Evolutionary conservation across 2,797 vertebrate species (phyloP), one percentile per base, ranked within the genome.

Genomic region (Capromys pilorides): DNA sequence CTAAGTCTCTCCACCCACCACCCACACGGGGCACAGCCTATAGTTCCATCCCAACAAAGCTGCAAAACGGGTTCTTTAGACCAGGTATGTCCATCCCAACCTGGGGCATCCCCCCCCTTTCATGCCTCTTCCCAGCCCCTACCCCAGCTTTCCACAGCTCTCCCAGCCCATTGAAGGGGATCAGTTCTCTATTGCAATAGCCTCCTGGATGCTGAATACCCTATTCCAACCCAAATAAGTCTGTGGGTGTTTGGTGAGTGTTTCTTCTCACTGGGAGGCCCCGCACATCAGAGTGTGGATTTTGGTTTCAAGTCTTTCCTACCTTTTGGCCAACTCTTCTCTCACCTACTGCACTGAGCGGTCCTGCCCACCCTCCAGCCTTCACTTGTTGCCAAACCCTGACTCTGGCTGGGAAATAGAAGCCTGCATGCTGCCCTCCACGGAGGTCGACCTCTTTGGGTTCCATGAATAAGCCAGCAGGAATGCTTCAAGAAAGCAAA

Each of bases 281-380:
- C 94, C 45, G 84, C 95, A 97, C 95, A 97, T 97, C 96, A 97
- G 95, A 96, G 96, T 97, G 97, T 95, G 97, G 95, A 95, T 96
- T 97, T 96, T 97, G 96, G 97, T 97, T 97, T 97, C 97, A 97
- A 96, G 95, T 97, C 97, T 97, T 97, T 97, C 97, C 97, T 97
- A 97, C 97, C 97, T 97, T 97, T 97, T 97, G 97, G 97, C 97
- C 97, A 97, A 97, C 86, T 95, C 94, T 97, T 97, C 95, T 95
- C 96, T 97, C 96, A 97, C 96, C 97, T 97, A 97, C 97, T 97
- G 94, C 95, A 97, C 96, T 93, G 95, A 81, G 95, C 96, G 75
- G 93, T 90, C 94, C 94, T 10, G 1, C 94, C 96, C 45, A 8
- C 94, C 92, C 91, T 95, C 88, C 79, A 94, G 66, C 75, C 67